Evolutionary conservation across 2,797 vertebrate species (phyloP).

Genomic region (Gadopsis bispinosus): DNA sequence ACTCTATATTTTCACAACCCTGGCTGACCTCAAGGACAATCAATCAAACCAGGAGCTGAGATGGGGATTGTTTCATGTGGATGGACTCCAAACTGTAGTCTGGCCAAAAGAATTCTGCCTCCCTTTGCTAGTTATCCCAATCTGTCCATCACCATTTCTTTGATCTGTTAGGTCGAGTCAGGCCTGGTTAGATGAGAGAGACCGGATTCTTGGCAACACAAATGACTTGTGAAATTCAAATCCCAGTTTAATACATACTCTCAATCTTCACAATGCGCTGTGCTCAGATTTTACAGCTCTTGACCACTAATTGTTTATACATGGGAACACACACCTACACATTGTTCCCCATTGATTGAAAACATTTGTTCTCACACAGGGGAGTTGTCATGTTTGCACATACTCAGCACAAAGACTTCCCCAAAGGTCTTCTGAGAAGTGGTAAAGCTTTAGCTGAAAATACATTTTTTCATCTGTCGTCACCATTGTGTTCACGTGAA

Average conservation of each 20-base stretch:
- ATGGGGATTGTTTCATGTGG: slow-evolving; percentile 74
- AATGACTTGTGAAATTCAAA: slow-evolving; percentile 42
- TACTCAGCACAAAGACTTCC: slow-evolving; percentile 72
- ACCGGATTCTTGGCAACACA: slow-evolving; percentile 44
- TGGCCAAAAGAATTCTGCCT: slow-evolving; percentile 59
- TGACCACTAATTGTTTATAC: slow-evolving; percentile 35
- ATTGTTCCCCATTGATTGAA: slow-evolving; percentile 50
- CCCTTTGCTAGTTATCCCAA: slow-evolving; percentile 67
- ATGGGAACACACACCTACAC: slow-evolving; percentile 25
- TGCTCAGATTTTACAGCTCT: slow-evolving; percentile 28
- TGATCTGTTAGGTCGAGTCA: slow-evolving; percentile 61
- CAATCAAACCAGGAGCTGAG: slow-evolving; percentile 70
- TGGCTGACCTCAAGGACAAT: slow-evolving; percentile 66
- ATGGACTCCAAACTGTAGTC: slow-evolving; percentile 72
- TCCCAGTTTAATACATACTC: slow-evolving; percentile 20
- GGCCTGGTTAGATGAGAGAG: slow-evolving; percentile 42
- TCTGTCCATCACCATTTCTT: slow-evolving; percentile 68
- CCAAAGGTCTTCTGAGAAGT: slow-evolving; percentile 62
- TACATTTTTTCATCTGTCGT: neutral
- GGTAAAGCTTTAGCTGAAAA: slow-evolving; percentile 38
- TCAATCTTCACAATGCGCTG: slow-evolving; percentile 7
- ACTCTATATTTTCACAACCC: slow-evolving; percentile 70
- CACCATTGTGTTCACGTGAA: neutral
- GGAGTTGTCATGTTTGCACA: slow-evolving; percentile 63
- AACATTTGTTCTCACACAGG: slow-evolving; percentile 54